Evolutionary conservation across 2,888 invertebrate genomes (phyloP).

Genomic region (Hymenopus coronatus): DNA sequence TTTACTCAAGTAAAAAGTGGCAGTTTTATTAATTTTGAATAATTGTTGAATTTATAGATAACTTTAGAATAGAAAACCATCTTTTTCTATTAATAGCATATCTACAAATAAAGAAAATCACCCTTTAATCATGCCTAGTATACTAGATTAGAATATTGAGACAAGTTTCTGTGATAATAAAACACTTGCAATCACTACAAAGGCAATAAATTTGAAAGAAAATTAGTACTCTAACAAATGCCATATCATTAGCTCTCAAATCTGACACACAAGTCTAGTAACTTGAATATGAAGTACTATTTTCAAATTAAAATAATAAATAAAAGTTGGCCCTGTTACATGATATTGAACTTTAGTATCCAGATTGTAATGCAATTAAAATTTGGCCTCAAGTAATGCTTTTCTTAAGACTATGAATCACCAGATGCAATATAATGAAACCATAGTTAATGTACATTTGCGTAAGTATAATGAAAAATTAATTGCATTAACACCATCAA

Average conservation of each 20-base stretch:
- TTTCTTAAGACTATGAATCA: background rate
- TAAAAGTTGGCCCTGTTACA: background rate
- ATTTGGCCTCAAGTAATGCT: background rate
- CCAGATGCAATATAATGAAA: background rate
- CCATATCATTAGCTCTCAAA: background rate
- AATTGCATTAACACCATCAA: background rate
- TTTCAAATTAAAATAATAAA: background rate
- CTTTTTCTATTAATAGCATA: too few relatives aligned
- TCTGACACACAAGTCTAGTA: background rate
- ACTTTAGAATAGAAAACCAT: too few relatives aligned
- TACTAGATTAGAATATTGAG: background rate
- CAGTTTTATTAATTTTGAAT: too few relatives aligned
- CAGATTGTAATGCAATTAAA: background rate
- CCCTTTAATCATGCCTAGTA: background rate
- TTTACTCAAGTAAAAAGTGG: too few relatives aligned
- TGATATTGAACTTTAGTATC: background rate
- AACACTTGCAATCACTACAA: background rate
- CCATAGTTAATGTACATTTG: conserved; percentile 9
- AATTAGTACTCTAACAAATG: too few relatives aligned
- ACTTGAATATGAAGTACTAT: background rate
- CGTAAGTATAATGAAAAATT: background rate
- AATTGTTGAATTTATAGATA: too few relatives aligned
- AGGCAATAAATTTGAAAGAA: background rate
- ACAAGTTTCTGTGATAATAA: background rate
- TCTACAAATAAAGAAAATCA: background rate